Evolutionary conservation across 2,113 vertebrate genomes (phyloP).

Genomic region (Cranoglanis bouderius): DNA sequence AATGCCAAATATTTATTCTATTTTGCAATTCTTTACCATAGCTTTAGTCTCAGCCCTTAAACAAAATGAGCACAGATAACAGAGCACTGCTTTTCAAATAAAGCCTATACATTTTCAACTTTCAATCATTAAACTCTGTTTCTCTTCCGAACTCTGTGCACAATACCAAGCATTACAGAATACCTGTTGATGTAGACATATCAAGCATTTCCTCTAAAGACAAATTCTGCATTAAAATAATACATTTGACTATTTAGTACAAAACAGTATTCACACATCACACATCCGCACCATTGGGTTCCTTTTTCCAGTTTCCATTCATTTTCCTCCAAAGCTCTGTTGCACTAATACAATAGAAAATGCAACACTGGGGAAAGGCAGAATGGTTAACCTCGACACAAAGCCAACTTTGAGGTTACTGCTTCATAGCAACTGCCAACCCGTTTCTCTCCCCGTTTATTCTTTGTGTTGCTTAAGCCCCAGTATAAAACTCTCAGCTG

Average conservation of each 20-base stretch:
- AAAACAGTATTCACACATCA: not conserved
- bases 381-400: conserved; percentile 65
- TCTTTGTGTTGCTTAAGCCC: conserved; percentile 38
- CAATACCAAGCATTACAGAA: not conserved
- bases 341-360: conserved; percentile 53
- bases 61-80: not conserved
- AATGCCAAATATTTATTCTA: not conserved
- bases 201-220: not conserved
- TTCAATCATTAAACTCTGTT: not conserved
- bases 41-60: too few species aligned
- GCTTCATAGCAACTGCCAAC: conserved; percentile 64
- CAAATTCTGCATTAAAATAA: not conserved
- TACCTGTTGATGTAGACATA: conserved; percentile 33
- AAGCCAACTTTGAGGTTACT: conserved; percentile 71
- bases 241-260: not conserved
- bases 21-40: not conserved
- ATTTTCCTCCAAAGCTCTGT: conserved; percentile 38
- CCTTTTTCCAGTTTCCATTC: conserved; percentile 22
- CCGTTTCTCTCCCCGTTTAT: conserved; percentile 48
- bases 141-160: not conserved
- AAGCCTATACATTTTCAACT: not conserved
- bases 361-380: conserved; percentile 50
- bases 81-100: not conserved
- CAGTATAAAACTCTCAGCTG: conserved; percentile 70
- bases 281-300: conserved; percentile 1